Evolutionary conservation across 2,888 invertebrate species (phyloP), one percentile per base, ranked within the genome.

Genomic region (Drosophila stalkeri): DNA sequence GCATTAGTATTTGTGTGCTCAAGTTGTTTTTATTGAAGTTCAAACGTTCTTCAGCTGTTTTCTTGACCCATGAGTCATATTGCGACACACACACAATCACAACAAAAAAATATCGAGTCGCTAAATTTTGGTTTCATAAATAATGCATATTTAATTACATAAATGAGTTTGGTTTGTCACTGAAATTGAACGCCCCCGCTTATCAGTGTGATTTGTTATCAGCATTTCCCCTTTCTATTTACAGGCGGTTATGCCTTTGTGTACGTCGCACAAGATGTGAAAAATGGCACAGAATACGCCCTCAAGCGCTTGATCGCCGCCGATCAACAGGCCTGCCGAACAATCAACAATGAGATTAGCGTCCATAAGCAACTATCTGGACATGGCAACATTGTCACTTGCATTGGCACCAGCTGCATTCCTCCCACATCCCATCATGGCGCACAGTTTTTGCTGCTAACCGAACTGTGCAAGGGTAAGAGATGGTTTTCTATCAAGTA

Each of bases 171-270:
- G 49, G n/a, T 16, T 20, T 54, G 49, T 55, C 16, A 9, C 31
- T 49, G 54, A 31, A 61, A 37, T 54, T 67, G 55, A 55, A 72
- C 51, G 43, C 67, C 66, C 56, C 27, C 55, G 46, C 71, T 80
- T 82, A 87, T 86, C 87, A 72, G 63, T 52, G 49, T 16, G 46
- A 51, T n/a, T 52, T 49, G 64, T 77, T 60, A 70, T 78, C 70
- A 60, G n/a, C 43, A 27, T 56, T 61, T 31, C 31, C 41, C 31
- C n/a, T 44, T 44, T 41, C 23, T 39, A 51, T 70, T 87, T 95
- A 61, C 94, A 99, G 99, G 99, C 94, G 99, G 99, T 76, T 99
- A 98, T 95, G 98, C 98, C 71, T 97, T 98, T 94, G 98, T 99
- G 69, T 99, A 97, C 94, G 96, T 97, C 82, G 98, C 98, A 86